Base-by-base conservation (phyloP, 2,797 vertebrate genomes). In the Hipposideros larvatus region DNA sequence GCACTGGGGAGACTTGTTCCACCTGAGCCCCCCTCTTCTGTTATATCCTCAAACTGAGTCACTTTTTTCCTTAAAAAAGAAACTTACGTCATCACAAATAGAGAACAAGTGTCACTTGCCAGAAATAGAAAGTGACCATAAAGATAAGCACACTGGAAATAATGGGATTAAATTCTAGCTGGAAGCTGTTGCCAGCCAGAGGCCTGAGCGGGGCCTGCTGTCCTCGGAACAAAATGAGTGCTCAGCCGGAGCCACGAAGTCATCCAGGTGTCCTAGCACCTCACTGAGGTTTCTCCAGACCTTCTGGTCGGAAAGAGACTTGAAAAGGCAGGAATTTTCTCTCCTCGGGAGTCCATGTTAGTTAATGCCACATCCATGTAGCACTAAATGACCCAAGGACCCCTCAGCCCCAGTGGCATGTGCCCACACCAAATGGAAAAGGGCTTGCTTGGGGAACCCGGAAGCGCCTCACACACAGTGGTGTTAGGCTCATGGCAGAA, bases 1-100 rank as follows among this genome's bases (percentile, higher is more conserved):
- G 31, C 31, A 1, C n/a, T 2, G 3, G 1, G 26, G 11, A n/a
- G 37, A 18, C 7, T 26, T 19, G 22, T 7, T 31, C 19, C 51
- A 1, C 0, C 3, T 2, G 43, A 61, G 61, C 9, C n/a, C 22
- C 31, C 31, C 48, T 21, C 66, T 43, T 37, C 28, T 4, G 14
- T 53, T 22, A 43, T 2, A 34, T 46, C 84, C 77, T 92, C 51
- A 41, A 34, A 43, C 2, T 0, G 15, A 77, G 5, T 87, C 4
- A 26, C 34, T 46, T 68, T 91, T 83, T 43, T 74, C 85, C 53
- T 92, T 88, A 18, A 46, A 77, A 79, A 87, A 48, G 55, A 26
- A 73, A 34, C 66, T 51, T 15, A 9, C n/a, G 48, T 74, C 61
- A 15, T 19, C 37, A 13, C 28, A n/a, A 10, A 8, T 0, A 59